A percentile compares a stretch with the other conserved stretches of the same genome.
phyloP scores from a whole-genome alignment of 1,140 invertebrate species.

The Plutomurus gul region DNA sequence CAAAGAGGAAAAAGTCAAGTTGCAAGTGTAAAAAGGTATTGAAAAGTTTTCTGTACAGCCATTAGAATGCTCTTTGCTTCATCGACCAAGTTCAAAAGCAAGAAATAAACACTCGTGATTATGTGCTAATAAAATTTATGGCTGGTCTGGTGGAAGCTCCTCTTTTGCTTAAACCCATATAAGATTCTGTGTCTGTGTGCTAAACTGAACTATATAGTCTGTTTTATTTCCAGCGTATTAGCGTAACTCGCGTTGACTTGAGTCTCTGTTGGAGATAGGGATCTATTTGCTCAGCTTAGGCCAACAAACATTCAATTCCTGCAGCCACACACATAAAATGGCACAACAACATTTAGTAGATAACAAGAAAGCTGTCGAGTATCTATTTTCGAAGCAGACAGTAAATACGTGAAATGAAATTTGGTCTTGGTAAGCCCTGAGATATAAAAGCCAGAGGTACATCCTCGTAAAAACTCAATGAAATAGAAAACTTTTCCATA shows the following conservation, averaged over 20 bases:
- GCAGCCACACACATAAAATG: constrained; percentile 16
- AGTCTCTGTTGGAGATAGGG: not conserved
- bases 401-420: constrained; percentile 28
- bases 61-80: constrained; percentile 24
- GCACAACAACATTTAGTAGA: constrained; percentile 24
- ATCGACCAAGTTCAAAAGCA: constrained; percentile 28
- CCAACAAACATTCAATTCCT: constrained; percentile 23
- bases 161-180: not conserved
- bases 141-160: not conserved
- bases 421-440: constrained; percentile 13
- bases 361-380: constrained; percentile 25
- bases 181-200: too few species aligned
- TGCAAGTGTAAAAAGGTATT: constrained; percentile 27
- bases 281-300: constrained; percentile 12
- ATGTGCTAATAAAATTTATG: constrained; percentile 28
- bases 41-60: constrained; percentile 17
- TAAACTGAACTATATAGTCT: too few species aligned
- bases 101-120: constrained; percentile 27
- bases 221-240: not conserved
- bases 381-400: constrained; percentile 2
- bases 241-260: not conserved
- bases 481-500: constrained; percentile 30
- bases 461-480: constrained; percentile 29
- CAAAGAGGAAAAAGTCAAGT: not conserved
- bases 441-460: constrained; percentile 19